phyloP scores from a whole-genome alignment of 2,888 invertebrate species.

The Philaethria dido region DNA sequence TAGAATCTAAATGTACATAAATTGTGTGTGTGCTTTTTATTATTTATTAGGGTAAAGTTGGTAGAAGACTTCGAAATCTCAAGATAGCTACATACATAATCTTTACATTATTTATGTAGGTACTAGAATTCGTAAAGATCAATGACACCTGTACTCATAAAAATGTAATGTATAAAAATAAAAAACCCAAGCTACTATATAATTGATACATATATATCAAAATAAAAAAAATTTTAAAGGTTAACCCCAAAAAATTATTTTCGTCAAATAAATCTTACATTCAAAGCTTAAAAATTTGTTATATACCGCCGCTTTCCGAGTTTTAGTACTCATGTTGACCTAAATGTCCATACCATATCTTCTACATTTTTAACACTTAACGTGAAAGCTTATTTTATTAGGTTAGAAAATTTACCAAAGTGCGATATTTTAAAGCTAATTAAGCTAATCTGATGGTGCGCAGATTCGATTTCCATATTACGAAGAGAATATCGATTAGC shows the following conservation, averaged over 20 bases:
- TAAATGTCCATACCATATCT: slow-evolving; percentile 11
- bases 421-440: slow-evolving; percentile 1
- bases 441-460: not conserved
- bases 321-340: slow-evolving; percentile 6
- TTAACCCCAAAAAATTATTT: not conserved
- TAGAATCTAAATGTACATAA: slow-evolving; percentile 20
- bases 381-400: slow-evolving; percentile 5
- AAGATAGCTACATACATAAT: too few relatives aligned
- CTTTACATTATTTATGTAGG: not conserved
- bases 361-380: slow-evolving; percentile 20
- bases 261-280: not conserved
- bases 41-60: not conserved
- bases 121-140: not conserved
- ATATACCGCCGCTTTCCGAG: not conserved
- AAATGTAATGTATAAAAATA: not conserved
- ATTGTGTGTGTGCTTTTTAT: not conserved
- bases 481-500: not conserved
- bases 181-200: not conserved
- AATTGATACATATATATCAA: not conserved
- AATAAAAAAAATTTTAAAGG: not conserved
- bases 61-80: not conserved
- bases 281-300: slow-evolving; percentile 6
- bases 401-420: not conserved
- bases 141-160: not conserved
- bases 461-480: not conserved